phyloP scores from a whole-genome alignment of 2,113 vertebrate genomes.

The Apistogramma diplotaenia region DNA sequence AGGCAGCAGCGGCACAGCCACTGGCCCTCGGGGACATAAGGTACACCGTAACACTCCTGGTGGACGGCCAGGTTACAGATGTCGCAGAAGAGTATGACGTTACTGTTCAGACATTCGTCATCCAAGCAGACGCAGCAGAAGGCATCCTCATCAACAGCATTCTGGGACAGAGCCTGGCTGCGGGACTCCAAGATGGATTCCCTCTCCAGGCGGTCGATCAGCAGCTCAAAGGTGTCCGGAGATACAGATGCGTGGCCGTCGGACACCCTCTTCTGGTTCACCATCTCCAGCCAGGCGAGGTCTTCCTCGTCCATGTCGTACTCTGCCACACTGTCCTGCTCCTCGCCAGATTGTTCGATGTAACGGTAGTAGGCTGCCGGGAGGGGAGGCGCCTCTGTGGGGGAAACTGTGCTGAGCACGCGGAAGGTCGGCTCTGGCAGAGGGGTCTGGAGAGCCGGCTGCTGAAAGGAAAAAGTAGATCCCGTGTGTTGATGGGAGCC shows the following conservation, averaged over 20 bases:
- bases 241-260: conserved; percentile 88
- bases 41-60: conserved; percentile 97
- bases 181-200: conserved; percentile 94
- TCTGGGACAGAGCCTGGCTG: conserved; percentile 86
- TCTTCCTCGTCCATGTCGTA: conserved; percentile 99
- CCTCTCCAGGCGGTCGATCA: conserved; percentile 92
- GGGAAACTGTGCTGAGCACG: conserved; percentile 76
- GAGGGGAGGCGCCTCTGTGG: conserved; percentile 80
- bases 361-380: conserved; percentile 89
- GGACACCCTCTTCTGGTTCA: conserved; percentile 89
- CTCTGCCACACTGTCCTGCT: conserved; percentile 88
- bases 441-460: conserved; percentile 68
- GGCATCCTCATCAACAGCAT: conserved; percentile 90
- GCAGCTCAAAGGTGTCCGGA: conserved; percentile 89
- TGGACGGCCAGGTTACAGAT: conserved; percentile 98
- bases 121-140: conserved; percentile 98
- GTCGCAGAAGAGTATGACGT: conserved; percentile 97
- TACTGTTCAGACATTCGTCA: conserved; percentile 97
- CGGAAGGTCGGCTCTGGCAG: conserved; percentile 92
- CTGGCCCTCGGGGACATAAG: conserved; percentile 96
- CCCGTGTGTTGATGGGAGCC: conserved; percentile 60
- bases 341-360: conserved; percentile 87
- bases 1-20: conserved; percentile 98
- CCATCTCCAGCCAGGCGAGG: conserved; percentile 94
- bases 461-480: conserved; percentile 64